Percentiles rank a stretch among this genome's conserved stretches.
phyloP scores from a whole-genome alignment of 2,888 invertebrate genomes.

The Darwinula stevensoni region DNA sequence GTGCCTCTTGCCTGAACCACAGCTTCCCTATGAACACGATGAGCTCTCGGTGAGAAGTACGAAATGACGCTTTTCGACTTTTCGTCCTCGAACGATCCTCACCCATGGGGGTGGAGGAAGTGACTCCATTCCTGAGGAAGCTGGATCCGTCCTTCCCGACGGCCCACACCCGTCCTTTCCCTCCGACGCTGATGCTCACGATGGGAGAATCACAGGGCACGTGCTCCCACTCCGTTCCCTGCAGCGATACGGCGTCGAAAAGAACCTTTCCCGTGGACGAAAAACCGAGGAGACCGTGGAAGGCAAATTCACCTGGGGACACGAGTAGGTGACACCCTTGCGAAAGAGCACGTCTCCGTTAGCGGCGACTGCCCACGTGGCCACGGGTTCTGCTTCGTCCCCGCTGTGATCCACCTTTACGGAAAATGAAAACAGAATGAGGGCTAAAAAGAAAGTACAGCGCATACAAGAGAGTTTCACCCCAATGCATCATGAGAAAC shows the following conservation, averaged over 20 bases:
- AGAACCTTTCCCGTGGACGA: no score
- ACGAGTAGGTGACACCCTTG: slow-evolving; percentile 36
- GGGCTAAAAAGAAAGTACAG: no score
- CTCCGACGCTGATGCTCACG: slow-evolving; percentile 23
- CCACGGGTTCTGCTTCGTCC: slow-evolving; percentile 18
- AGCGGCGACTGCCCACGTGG: slow-evolving; percentile 45
- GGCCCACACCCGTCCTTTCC: slow-evolving; percentile 37
- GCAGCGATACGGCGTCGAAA: no score
- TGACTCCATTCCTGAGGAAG: slow-evolving; percentile 46
- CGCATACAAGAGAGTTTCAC: no score
- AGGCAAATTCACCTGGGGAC: slow-evolving; percentile 44
- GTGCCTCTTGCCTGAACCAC: slow-evolving; percentile 9
- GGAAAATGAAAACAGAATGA: no score
- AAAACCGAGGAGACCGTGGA: no score
- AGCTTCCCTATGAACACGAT: slow-evolving; percentile 7
- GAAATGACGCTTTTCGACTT: no score
- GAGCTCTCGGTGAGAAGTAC: no score
- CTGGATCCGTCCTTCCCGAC: slow-evolving; percentile 59
- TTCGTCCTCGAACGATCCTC: no score
- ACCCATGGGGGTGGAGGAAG: slow-evolving; percentile 25
- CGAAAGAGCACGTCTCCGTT: slow-evolving; percentile 62
- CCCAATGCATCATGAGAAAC: no score
- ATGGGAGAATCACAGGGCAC: slow-evolving; percentile 44
- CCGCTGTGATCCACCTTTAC: slow-evolving; percentile 17
- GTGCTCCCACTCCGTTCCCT: slow-evolving; percentile 44